These are phyloP conservation scores for Paralichthys olivaceus DNA, from an alignment of 2,113 vertebrate genomes.

Conservation along the genomic window DNA sequence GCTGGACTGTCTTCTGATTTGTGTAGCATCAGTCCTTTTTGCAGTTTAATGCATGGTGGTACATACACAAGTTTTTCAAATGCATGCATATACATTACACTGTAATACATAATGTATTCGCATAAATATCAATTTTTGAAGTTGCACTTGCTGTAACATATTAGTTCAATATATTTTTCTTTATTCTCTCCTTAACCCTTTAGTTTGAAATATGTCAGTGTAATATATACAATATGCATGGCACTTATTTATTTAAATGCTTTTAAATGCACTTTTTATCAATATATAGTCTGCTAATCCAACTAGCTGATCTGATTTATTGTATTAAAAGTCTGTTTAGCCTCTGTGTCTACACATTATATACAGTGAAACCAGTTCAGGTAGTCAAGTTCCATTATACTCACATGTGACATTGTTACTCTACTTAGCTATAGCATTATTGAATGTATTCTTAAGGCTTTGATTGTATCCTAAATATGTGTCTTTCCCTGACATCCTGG, in stretches of 20 bases:
- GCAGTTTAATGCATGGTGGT: slow-evolving; percentile 18
- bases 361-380: background rate
- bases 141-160: too few species aligned
- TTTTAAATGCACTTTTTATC: background rate
- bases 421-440: background rate
- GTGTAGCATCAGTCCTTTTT: slow-evolving; percentile 23
- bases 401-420: background rate
- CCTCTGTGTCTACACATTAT: slow-evolving; percentile 3
- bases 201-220: too few species aligned
- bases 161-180: too few species aligned
- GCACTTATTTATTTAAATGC: background rate
- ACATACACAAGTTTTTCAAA: background rate
- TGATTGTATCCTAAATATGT: background rate
- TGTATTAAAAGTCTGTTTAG: background rate
- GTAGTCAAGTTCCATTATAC: background rate
- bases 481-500: background rate
- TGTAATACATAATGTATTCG: background rate
- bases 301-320: background rate
- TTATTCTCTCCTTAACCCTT: too few species aligned
- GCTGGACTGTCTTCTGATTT: slow-evolving; percentile 46
- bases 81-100: background rate
- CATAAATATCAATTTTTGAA: background rate
- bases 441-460: too few species aligned
- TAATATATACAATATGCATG: background rate
- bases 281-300: background rate